phyloP scores from a whole-genome alignment of 2,888 invertebrate species.

The Polyommatus iphigenia region DNA sequence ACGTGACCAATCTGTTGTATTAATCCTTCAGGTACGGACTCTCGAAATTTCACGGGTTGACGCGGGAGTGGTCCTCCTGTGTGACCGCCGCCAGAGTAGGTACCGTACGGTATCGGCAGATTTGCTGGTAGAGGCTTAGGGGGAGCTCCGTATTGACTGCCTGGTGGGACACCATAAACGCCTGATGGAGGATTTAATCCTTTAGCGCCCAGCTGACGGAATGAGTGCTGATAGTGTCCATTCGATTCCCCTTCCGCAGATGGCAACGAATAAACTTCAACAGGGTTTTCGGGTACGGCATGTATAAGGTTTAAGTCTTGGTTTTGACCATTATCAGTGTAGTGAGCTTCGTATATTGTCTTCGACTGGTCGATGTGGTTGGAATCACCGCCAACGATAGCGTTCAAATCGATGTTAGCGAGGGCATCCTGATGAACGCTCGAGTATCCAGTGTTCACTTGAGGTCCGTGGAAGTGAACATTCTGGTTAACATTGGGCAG shows the following conservation, averaged over 20 bases:
- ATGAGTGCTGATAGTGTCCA: slow-evolving; percentile 60
- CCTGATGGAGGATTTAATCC: slow-evolving; percentile 82
- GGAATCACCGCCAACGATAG: slow-evolving; percentile 69
- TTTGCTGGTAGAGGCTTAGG: slow-evolving; percentile 56
- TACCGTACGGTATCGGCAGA: slow-evolving; percentile 69
- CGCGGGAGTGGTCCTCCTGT: slow-evolving; percentile 71
- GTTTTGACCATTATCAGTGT: slow-evolving; percentile 62
- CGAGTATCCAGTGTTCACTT: slow-evolving; percentile 66
- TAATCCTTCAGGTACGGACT: slow-evolving; percentile 86
- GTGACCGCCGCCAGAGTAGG: slow-evolving; percentile 68
- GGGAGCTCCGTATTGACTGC: slow-evolving; percentile 71
- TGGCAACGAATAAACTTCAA: slow-evolving; percentile 66
- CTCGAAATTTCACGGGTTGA: slow-evolving; percentile 85
- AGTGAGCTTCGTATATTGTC: slow-evolving; percentile 75
- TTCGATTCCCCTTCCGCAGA: slow-evolving; percentile 69
- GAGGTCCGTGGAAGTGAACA: slow-evolving; percentile 53
- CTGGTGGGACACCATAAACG: slow-evolving; percentile 81
- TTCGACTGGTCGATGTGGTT: slow-evolving; percentile 75
- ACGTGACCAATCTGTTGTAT: slow-evolving; percentile 83
- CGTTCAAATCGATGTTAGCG: slow-evolving; percentile 65
- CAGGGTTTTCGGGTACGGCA: slow-evolving; percentile 50
- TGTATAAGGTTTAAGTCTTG: slow-evolving; percentile 51
- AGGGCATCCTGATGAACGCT: slow-evolving; percentile 72
- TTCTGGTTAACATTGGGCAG: slow-evolving; percentile 49
- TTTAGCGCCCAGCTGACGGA: slow-evolving; percentile 70